These are phyloP conservation scores for Microcebus murinus DNA, from an alignment of 2,113 vertebrate species.

Conservation along the genomic window DNA sequence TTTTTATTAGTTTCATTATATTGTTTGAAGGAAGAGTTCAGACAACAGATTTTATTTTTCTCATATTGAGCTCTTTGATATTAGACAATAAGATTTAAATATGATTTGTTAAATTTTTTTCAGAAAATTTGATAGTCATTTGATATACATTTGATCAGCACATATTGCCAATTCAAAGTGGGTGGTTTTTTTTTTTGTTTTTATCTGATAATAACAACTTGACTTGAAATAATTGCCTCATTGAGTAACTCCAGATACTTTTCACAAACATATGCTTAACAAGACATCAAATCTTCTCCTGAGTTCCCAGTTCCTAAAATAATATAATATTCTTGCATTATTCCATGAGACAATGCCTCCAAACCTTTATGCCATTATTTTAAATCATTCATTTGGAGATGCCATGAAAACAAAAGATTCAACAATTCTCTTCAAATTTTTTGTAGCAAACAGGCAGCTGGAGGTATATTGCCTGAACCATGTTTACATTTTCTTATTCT, in stretches of 20 bases:
- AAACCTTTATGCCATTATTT: conserved; percentile 76
- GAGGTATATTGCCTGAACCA: conserved; percentile 70
- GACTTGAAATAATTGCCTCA: conserved; percentile 51
- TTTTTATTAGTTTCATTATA: neutral
- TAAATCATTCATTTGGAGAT: conserved; percentile 86
- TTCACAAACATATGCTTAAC: neutral
- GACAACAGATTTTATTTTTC: neutral
- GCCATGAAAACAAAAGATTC: conserved; percentile 88
- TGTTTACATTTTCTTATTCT: conserved; percentile 60
- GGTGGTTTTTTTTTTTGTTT: neutral
- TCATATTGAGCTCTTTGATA: neutral
- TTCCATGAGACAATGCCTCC: conserved; percentile 78
- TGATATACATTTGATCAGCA: neutral
- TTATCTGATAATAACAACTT: neutral
- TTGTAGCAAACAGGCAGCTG: conserved; percentile 76
- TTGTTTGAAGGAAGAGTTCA: neutral
- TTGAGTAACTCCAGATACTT: neutral
- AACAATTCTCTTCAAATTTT: conserved; percentile 91
- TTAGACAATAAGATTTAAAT: neutral
- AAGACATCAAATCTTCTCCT: neutral
- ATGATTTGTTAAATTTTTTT: neutral
- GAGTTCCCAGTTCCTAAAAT: conserved; percentile 67
- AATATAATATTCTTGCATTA: conserved; percentile 73
- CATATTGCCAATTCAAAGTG: neutral
- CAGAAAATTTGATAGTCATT: neutral